Base-by-base conservation (phyloP, 2,797 vertebrate species). In the Numenius phaeopus region DNA sequence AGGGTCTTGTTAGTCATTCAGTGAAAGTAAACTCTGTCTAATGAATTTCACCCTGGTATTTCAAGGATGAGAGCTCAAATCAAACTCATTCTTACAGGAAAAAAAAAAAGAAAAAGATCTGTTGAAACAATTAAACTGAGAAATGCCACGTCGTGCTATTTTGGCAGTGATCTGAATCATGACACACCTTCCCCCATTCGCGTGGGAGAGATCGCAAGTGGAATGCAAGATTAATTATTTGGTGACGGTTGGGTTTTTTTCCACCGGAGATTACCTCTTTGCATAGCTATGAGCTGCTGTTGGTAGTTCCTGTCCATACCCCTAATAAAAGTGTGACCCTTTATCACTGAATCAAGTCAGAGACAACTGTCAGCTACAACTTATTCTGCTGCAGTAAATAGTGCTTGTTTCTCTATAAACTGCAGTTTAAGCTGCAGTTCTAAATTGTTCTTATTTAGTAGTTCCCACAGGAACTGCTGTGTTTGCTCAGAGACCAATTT, bases 221-320 rank as follows among this genome's bases (percentile, higher is more conserved):
- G 94, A 97, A 97, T 94, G 93, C 70, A 54, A 71, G 92, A 93
- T 92, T 79, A 96, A 96, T 94, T 92, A 89, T 89, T 86, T 20
- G 12, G 89, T 83, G 83, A 61, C 4, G 13, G 65, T 46, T 92
- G 78, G 39, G 2, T 2, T 83, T 86, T 94, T 91, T 95, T 64
- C 91, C 67, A 89, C 67, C 1, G 7, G 90, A 83, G 83, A 93
- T 95, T 86, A 90, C 90, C 77, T 94, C 67, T 80, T 86, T 83
- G 37, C 83, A 65, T 10, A 84, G 67, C 88, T 92, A 69, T 96
- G 86, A 93, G 75, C 64, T 89, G 52, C 86, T 90, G 52, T 34
- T 59, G 52, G 75, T 70, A 65, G 73, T 22, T 92, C 47, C 71
- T 83, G 50, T 49, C 91, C 64, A 5, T 20, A n/a, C 32, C 34